Percentiles rank a stretch among this genome's conserved stretches.
Conservation (phyloP, 2,797 vertebrate genomes). For the Corythornis leucogaster region DNA sequence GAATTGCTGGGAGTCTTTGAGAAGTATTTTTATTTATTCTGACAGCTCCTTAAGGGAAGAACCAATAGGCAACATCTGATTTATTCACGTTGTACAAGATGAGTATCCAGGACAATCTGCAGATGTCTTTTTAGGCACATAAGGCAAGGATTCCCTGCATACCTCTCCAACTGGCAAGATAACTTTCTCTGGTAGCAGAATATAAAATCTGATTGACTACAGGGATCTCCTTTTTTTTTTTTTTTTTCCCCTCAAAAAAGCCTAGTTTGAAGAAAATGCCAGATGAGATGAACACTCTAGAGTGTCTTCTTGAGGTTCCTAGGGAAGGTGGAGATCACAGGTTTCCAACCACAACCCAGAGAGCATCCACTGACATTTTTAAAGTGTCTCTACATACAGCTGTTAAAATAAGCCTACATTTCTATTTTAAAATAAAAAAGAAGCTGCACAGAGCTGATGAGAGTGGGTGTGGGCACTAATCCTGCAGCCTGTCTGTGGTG, state of each 20-base stretch:
- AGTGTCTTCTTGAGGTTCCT: not conserved
- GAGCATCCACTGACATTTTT: not conserved
- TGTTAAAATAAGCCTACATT: not conserved
- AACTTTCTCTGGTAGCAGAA: conserved; percentile 25
- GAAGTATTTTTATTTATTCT: conserved; percentile 25
- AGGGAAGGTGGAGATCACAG: not conserved
- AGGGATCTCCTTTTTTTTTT: not conserved
- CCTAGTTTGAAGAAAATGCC: conserved; percentile 34
- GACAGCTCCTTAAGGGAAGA: conserved; percentile 18
- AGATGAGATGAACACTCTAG: not conserved
- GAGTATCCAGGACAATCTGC: not conserved
- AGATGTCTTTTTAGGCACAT: not conserved
- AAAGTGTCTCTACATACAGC: not conserved
- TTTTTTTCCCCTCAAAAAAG: not conserved
- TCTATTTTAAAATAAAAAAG: not conserved
- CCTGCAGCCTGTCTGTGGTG: not conserved
- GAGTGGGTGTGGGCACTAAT: not conserved
- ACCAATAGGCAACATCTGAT: not conserved
- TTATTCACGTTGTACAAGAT: conserved; percentile 6
- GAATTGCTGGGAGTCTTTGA: not conserved
- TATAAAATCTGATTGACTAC: not conserved
- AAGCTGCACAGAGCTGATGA: not conserved
- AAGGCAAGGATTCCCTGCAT: conserved; percentile 9
- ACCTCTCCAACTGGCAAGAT: not conserved
- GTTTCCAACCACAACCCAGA: not conserved